Conservation (phyloP, 92 coral and sea anemone species). For the Parazoanthus darwini region DNA sequence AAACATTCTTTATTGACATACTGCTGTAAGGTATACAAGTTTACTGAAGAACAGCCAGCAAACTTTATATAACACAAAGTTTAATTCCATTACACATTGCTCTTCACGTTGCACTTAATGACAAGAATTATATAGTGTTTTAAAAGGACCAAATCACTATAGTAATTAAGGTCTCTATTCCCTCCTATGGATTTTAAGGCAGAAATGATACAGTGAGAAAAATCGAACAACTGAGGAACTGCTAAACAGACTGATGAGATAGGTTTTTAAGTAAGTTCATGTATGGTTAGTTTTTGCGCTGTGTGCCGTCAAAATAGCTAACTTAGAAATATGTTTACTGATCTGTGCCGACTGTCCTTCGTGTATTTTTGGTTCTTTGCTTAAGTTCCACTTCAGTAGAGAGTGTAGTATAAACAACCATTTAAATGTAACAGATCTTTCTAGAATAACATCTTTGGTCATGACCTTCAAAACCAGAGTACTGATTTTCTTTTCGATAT, state of each 20-base stretch:
- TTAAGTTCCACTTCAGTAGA: not conserved
- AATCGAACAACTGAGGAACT: not conserved
- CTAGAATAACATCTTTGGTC: constrained; percentile 42
- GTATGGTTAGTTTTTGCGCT: not conserved
- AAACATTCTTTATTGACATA: not conserved
- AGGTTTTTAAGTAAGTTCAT: not conserved
- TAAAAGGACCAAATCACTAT: not conserved
- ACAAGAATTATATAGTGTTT: not conserved
- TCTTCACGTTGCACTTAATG: not conserved
- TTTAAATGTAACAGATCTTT: constrained; percentile 39
- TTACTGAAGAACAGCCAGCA: not conserved
- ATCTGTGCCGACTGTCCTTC: not conserved
- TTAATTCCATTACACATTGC: not conserved
- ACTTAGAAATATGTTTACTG: not conserved
- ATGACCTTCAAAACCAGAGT: constrained; percentile 22
- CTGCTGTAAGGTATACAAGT: not conserved
- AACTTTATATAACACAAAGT: not conserved
- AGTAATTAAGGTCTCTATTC: not conserved
- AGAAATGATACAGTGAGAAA: not conserved
- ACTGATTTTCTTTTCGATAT: constrained; percentile 3
- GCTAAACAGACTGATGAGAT: too few species aligned
- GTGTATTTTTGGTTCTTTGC: not conserved
- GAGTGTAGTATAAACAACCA: constrained; percentile 35
- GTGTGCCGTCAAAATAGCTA: not conserved
- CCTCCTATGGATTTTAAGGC: not conserved